Evolutionary conservation across 2,888 invertebrate species (phyloP).

Genomic region (Pachydiplax longipennis): DNA sequence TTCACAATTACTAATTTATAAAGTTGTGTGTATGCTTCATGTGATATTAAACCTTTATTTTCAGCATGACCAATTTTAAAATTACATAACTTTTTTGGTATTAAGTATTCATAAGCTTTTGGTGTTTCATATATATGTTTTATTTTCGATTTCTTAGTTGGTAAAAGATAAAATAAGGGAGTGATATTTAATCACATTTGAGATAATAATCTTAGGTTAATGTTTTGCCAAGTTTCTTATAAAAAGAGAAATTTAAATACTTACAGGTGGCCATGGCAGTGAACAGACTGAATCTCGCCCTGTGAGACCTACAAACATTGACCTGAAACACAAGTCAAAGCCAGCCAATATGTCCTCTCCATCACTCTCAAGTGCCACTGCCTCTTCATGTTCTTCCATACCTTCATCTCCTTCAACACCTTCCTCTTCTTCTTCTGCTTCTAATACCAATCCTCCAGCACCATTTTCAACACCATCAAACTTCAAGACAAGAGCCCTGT

Average conservation of each 20-base stretch:
- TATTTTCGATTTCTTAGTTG: no score
- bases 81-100: no score
- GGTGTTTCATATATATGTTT: no score
- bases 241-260: neutral
- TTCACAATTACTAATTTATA: no score
- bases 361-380: slow-evolving; percentile 20
- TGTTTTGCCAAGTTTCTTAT: neutral
- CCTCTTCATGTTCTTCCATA: slow-evolving; percentile 50
- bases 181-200: no score
- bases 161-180: no score
- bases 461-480: slow-evolving; percentile 78
- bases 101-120: no score
- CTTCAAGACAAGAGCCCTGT: slow-evolving; percentile 84
- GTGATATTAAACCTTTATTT: no score
- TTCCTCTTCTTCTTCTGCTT: slow-evolving; percentile 51
- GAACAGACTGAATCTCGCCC: slow-evolving; percentile 19
- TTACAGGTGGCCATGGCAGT: neutral
- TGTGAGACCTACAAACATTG: slow-evolving; percentile 31
- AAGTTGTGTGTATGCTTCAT: no score
- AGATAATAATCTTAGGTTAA: no score
- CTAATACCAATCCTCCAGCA: slow-evolving; percentile 25
- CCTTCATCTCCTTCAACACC: slow-evolving; percentile 52
- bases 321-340: slow-evolving; percentile 26
- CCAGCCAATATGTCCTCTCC: slow-evolving; percentile 36
- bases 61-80: no score